A percentile compares a stretch with the other conserved stretches of the same genome.
These are phyloP conservation scores for Podiceps cristatus DNA, from an alignment of 2,113 vertebrate genomes.

Conservation along the genomic window DNA sequence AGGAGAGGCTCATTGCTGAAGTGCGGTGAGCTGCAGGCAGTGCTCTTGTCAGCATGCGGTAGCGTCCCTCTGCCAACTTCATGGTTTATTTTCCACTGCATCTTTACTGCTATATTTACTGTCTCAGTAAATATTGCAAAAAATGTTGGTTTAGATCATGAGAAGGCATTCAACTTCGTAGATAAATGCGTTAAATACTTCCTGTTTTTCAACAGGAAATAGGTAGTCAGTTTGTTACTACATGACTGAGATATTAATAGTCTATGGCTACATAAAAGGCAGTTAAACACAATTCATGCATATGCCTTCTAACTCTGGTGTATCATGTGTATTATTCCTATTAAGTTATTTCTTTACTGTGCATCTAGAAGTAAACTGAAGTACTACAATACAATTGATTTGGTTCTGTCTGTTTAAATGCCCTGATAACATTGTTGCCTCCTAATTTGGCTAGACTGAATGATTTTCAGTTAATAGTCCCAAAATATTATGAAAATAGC, in stretches of 20 bases:
- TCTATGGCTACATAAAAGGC: not conserved
- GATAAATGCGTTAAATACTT: not conserved
- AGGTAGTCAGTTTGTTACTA: not conserved
- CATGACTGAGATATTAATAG: fast-evolving
- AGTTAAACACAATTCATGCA: not conserved
- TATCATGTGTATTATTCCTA: not conserved
- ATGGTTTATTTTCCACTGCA: not conserved
- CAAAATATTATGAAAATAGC: not conserved
- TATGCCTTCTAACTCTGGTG: not conserved
- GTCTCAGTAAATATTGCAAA: not conserved
- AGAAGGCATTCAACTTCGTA: not conserved
- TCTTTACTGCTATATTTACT: not conserved
- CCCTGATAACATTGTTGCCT: not conserved
- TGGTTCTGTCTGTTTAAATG: not conserved
- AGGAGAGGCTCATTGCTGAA: not conserved
- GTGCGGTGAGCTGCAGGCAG: not conserved
- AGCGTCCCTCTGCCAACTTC: not conserved
- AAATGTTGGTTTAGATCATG: not conserved
- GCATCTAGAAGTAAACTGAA: not conserved
- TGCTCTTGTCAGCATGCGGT: not conserved
- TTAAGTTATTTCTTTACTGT: not conserved
- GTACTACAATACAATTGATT: not conserved
- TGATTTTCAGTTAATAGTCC: not conserved
- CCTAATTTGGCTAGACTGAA: not conserved
- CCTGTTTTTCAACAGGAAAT: not conserved